phyloP scores from a whole-genome alignment of 2,113 vertebrate species.

The Stegastes partitus region DNA sequence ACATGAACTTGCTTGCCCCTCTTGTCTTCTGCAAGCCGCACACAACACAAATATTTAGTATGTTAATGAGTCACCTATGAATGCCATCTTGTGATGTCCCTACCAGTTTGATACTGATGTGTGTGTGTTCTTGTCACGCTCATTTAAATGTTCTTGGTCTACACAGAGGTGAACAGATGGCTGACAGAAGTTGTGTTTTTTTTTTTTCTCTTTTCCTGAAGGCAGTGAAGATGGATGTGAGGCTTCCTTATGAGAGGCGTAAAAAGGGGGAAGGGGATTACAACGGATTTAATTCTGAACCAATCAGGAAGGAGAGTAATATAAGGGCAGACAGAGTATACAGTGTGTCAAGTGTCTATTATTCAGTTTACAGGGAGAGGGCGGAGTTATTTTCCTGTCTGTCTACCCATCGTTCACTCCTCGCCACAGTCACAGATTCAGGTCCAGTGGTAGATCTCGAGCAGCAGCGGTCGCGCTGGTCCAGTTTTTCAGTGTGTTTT shows the following conservation, averaged over 20 bases:
- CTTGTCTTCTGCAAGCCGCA: conserved; percentile 50
- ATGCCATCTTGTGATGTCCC: conserved; percentile 62
- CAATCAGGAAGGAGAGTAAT: conserved; percentile 33
- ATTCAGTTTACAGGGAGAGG: conserved; percentile 22
- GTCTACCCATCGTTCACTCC: conserved; percentile 22
- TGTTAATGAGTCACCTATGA: conserved; percentile 61
- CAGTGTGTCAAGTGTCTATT: conserved; percentile 2
- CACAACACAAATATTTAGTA: conserved; percentile 60
- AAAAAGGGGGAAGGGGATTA: conserved; percentile 27
- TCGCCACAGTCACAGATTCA: conserved; percentile 44
- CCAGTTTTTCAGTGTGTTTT: conserved; percentile 6
- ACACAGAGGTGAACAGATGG: conserved; percentile 20
- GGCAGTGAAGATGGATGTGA: conserved; percentile 55
- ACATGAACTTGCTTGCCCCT: conserved; percentile 40
- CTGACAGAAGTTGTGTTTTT: neutral
- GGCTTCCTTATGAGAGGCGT: conserved; percentile 24
- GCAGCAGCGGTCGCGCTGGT: conserved; percentile 25
- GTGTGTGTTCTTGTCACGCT: conserved; percentile 46
- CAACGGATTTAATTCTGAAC: conserved; percentile 32
- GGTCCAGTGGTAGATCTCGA: conserved; percentile 40
- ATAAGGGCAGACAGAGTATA: conserved; percentile 35
- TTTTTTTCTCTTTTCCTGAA: conserved; percentile 27
- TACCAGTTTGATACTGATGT: conserved; percentile 45
- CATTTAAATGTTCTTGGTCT: conserved; percentile 1
- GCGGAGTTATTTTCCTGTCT: neutral